Conservation (phyloP, 2,888 invertebrate genomes). For the Cephus nigrinus region DNA sequence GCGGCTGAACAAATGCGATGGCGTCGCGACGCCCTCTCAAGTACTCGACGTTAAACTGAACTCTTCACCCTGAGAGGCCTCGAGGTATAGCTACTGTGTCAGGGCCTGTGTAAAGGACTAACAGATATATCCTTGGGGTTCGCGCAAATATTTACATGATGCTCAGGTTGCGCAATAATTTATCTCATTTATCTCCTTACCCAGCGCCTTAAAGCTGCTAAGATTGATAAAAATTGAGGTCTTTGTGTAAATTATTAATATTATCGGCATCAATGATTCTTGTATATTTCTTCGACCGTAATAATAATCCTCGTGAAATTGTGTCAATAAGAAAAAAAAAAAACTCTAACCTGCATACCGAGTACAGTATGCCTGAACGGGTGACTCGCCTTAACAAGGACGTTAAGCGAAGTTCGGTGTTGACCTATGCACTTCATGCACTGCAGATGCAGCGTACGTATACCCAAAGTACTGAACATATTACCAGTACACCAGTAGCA, state of each 20-base stretch:
- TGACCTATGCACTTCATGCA: neutral
- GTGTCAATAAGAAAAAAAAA: neutral
- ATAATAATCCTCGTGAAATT: neutral
- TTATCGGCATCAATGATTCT: neutral
- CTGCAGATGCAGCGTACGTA: neutral
- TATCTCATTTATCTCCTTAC: neutral
- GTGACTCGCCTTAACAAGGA: neutral
- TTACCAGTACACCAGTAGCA: neutral
- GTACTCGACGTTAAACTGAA: neutral
- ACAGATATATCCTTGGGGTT: neutral
- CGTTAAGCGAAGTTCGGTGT: neutral
- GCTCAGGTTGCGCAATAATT: neutral
- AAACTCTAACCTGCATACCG: neutral
- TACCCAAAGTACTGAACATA: neutral
- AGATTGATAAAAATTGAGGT: neutral
- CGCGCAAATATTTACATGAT: neutral
- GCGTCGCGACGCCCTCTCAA: neutral
- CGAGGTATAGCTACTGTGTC: neutral
- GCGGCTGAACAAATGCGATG: neutral
- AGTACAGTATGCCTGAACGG: neutral
- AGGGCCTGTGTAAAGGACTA: neutral
- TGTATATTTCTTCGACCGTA: neutral
- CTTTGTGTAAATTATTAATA: neutral
- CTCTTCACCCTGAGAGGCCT: neutral
- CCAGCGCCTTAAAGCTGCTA: neutral